phyloP scores from a whole-genome alignment of 2,888 invertebrate species.

The Pogonocherus hispidulus region DNA sequence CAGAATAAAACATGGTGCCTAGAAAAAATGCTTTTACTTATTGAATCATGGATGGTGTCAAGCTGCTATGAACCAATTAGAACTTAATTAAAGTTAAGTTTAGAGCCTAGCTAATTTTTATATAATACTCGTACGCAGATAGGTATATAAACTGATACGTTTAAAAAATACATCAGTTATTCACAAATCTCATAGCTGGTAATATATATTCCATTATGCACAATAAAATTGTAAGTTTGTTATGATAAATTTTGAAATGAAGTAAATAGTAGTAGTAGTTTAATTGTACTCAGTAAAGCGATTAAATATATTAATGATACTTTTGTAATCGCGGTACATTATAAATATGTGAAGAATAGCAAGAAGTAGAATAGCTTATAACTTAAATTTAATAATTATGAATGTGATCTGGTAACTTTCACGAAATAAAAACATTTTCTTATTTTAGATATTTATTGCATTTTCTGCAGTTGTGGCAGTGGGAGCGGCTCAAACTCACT shows the following conservation, averaged over 20 bases:
- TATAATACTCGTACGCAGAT: neutral
- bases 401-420: neutral
- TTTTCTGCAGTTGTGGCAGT: neutral
- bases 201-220: neutral
- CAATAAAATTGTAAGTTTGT: neutral
- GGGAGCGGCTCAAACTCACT: neutral
- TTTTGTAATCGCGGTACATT: too few relatives aligned
- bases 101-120: too few relatives aligned
- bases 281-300: too few relatives aligned
- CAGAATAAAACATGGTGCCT: too few relatives aligned
- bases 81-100: neutral
- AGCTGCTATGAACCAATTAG: neutral
- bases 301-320: too few relatives aligned
- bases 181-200: neutral
- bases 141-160: neutral
- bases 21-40: too few relatives aligned
- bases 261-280: neutral
- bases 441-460: neutral
- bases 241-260: neutral
- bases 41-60: too few relatives aligned
- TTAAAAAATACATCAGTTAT: conserved; percentile 6
- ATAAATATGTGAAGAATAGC: too few relatives aligned
- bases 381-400: too few relatives aligned
- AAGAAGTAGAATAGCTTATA: too few relatives aligned
- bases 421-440: neutral